Conservation (phyloP, 1,140 invertebrate genomes). For the Eumeta japonica region DNA sequence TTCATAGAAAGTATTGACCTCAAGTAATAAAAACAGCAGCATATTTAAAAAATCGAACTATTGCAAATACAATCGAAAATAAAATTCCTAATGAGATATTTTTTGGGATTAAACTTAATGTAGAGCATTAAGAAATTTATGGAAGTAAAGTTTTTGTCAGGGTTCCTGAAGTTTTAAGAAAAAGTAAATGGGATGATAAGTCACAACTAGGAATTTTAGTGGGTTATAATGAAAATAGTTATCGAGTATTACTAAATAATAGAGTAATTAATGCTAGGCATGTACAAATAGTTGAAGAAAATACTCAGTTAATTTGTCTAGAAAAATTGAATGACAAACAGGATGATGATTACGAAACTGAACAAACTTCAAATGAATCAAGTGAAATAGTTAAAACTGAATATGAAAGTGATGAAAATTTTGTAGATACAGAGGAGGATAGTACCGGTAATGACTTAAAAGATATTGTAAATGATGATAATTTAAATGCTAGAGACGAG, state of each 20-base stretch:
- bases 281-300: too few relatives aligned
- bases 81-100: constrained; percentile 40
- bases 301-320: constrained; percentile 22
- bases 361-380: constrained; percentile 7
- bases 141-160: constrained; percentile 32
- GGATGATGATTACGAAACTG: constrained; percentile 9
- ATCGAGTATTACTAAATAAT: too few relatives aligned
- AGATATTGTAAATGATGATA: too few relatives aligned
- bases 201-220: too few relatives aligned
- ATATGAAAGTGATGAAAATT: constrained; percentile 13
- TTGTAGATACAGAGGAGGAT: constrained; percentile 13
- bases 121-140: constrained; percentile 25
- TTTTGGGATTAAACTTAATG: constrained; percentile 25
- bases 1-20: constrained; percentile 32
- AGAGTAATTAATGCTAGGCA: too few relatives aligned
- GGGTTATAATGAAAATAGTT: too few relatives aligned
- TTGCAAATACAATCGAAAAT: constrained; percentile 31
- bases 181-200: too few relatives aligned
- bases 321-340: constrained; percentile 16
- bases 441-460: constrained; percentile 11
- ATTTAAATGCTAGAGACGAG: too few relatives aligned
- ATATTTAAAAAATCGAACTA: too few relatives aligned
- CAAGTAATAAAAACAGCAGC: too few relatives aligned
- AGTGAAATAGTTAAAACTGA: too few relatives aligned
- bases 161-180: constrained; percentile 22